Conservation (phyloP, 2,113 vertebrate species). For the Bucco capensis region DNA sequence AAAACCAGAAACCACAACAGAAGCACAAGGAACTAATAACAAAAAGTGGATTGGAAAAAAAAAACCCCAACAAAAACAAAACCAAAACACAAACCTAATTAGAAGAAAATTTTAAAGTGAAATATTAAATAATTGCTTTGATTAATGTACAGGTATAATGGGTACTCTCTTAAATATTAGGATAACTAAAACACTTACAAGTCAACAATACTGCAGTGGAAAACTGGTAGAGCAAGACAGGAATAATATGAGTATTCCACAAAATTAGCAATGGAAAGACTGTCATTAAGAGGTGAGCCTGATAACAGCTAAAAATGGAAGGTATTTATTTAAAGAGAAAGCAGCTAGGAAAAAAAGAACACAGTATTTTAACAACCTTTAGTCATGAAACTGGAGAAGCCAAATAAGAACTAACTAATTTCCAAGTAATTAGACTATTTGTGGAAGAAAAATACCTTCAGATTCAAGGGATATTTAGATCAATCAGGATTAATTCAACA, state of each 20-base stretch:
- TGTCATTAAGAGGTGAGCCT: not conserved
- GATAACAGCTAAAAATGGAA: not conserved
- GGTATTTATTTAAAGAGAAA: not conserved
- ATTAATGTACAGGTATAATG: not conserved
- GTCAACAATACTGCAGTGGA: not conserved
- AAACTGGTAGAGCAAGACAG: not conserved
- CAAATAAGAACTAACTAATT: not conserved
- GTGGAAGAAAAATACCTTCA: not conserved
- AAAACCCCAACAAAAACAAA: not conserved
- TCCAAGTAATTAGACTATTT: not conserved
- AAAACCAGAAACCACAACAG: constrained; percentile 67
- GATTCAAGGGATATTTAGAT: not conserved
- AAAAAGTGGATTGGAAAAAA: not conserved
- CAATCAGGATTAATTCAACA: not conserved
- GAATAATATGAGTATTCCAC: not conserved
- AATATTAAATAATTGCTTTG: not conserved
- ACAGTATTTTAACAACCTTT: not conserved
- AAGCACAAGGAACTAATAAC: constrained; percentile 55
- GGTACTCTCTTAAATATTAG: not conserved
- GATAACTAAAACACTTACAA: not conserved
- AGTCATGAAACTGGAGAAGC: not conserved
- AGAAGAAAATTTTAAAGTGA: not conserved
- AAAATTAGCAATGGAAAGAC: not conserved
- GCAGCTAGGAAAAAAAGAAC: not conserved
- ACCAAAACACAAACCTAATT: not conserved